Base-by-base conservation (phyloP, 2,888 invertebrate genomes). In the Hemaris fuciformis region DNA sequence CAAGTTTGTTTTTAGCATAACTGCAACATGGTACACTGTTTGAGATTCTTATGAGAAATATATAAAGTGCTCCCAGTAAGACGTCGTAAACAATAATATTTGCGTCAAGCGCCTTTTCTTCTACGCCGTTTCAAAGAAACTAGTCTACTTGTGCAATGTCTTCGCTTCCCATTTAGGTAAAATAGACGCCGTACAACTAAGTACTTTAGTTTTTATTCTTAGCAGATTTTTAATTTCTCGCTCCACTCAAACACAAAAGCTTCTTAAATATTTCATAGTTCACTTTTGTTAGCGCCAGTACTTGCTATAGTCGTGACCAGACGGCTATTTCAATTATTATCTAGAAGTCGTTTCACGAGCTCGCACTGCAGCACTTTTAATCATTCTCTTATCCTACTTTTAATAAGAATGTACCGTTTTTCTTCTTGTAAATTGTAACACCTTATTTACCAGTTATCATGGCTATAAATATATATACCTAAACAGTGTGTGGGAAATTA, bases 251-350 rank as follows among this genome's bases (percentile, higher is more conserved):
- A 15, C 46, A 48, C 59, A 42, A 43, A 59, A 46, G 59, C 45
- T 53, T 53, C 53, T 53, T 53, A 53, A 53, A 53, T 53, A 53
- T 53, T 53, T 53, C 31, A 27, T 53, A 53, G 53, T 53, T 58
- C 41, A 59, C 56, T 75, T 80, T 64, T 78, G 73, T 69, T 22
- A 31, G 57, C 75, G 77, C 81, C 68, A 79, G 87, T 89, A 88
- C 87, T 61, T 65, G 70, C 73, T 74, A 76, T 77, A 83, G 84
- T 91, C 91, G 91, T 92, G 91, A 92, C 90, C 89, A 87, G 88
- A 84, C 89, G 81, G 83, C 83, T 84, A 86, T 91, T 92, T 92
- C 91, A 91, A 91, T 91, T 91, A 91, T 89, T 88, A 87, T 88
- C 87, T 88, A 85, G 88, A 87, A 91, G 89, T 89, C 81, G 83